These are phyloP conservation scores for Heliconius erato DNA, from an alignment of 2,888 invertebrate genomes.

Conservation along the genomic window DNA sequence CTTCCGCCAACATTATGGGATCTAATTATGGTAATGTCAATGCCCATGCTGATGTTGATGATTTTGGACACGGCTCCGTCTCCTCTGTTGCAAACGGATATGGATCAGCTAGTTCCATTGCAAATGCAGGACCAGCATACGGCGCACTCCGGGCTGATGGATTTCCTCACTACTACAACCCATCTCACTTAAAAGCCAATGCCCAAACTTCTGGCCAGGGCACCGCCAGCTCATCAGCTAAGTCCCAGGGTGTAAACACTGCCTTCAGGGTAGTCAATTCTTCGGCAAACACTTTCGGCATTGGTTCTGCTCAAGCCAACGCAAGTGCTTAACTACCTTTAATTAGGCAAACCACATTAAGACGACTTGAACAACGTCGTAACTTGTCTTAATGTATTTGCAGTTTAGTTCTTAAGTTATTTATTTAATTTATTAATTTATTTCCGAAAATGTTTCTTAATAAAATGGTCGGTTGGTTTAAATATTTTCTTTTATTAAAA, in stretches of 20 bases:
- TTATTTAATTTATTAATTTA: constrained; percentile 46
- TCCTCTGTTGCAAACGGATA: constrained; percentile 54
- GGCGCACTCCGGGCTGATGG: constrained; percentile 28
- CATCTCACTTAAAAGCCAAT: constrained; percentile 62
- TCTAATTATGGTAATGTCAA: constrained; percentile 47
- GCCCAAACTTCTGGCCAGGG: constrained; percentile 68
- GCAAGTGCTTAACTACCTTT: constrained; percentile 62
- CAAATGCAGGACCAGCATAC: constrained; percentile 46
- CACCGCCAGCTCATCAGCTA: constrained; percentile 68
- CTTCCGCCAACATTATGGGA: constrained; percentile 53
- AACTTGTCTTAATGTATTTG: constrained; percentile 83
- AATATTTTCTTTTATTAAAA: constrained; percentile 18
- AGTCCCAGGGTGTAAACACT: constrained; percentile 64
- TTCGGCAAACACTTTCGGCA: constrained; percentile 64
- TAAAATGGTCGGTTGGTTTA: constrained; percentile 27
- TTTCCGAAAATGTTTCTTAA: constrained; percentile 34
- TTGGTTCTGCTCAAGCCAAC: constrained; percentile 70
- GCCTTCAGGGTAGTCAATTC: constrained; percentile 70
- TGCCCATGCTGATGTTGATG: constrained; percentile 50
- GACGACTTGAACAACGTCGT: constrained; percentile 71
- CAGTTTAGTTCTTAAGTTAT: constrained; percentile 64
- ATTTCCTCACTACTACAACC: constrained; percentile 51
- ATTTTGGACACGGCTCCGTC: constrained; percentile 42
- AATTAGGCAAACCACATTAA: constrained; percentile 73
- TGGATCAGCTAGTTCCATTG: constrained; percentile 59